Evolutionary conservation across 92 coral and sea anemone genomes (phyloP).

Genomic region (Epizoanthus stellaris): DNA sequence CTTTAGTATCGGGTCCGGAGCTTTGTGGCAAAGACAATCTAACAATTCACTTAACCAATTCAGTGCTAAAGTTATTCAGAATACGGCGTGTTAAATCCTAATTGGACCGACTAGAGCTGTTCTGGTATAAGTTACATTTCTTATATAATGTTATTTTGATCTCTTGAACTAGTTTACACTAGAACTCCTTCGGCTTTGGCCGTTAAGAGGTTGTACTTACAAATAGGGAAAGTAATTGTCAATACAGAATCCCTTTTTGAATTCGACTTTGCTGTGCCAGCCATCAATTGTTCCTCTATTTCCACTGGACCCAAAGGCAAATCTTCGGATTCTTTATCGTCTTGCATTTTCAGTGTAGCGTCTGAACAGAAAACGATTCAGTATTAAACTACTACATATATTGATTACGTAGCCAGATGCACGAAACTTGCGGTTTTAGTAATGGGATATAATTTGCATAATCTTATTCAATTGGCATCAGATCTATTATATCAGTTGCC

Average conservation of each 20-base stretch:
- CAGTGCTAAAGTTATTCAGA: no score
- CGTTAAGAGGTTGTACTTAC: slow-evolving; percentile 15
- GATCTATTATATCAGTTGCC: not conserved
- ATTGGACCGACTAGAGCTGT: no score
- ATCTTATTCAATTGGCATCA: not conserved
- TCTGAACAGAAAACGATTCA: not conserved
- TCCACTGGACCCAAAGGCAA: not conserved
- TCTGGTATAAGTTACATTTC: no score
- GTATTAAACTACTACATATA: not conserved
- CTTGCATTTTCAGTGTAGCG: slow-evolving; percentile 26
- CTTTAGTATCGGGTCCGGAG: no score
- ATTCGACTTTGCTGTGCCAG: not conserved
- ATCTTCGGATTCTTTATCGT: not conserved
- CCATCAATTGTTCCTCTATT: not conserved
- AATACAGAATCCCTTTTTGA: not conserved
- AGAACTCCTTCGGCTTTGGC: no score
- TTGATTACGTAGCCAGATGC: not conserved
- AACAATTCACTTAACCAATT: no score
- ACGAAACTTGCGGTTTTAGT: not conserved
- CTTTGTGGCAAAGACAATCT: no score
- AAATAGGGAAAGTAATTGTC: not conserved
- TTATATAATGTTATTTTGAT: no score
- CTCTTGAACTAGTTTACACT: no score
- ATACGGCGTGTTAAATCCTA: no score
- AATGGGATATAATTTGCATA: not conserved